Percentiles rank a stretch among this genome's conserved stretches.
These are phyloP conservation scores for Podocnemis expansa DNA, from an alignment of 2,113 vertebrate genomes.

Conservation along the genomic window DNA sequence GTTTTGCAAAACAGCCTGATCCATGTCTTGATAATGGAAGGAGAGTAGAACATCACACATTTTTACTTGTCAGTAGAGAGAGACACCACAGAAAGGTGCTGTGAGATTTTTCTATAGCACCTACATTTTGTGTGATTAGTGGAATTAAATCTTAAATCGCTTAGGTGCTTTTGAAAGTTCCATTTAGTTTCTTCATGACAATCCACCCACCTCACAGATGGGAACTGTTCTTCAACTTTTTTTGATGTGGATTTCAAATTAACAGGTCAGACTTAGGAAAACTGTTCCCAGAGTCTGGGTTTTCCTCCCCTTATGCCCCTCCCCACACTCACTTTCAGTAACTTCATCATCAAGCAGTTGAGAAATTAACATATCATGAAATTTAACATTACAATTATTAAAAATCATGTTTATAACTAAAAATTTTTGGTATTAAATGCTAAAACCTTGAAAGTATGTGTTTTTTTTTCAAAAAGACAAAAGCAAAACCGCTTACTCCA, in stretches of 20 bases:
- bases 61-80: neutral
- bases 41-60: neutral
- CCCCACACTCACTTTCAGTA: neutral
- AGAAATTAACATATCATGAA: neutral
- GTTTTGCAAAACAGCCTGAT: neutral
- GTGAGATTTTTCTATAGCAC: slow-evolving; percentile 35
- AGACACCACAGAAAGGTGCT: neutral
- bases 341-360: neutral
- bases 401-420: neutral
- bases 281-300: neutral
- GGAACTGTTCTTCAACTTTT: slow-evolving; percentile 3
- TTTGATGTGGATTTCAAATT: slow-evolving; percentile 17
- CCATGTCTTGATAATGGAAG: neutral
- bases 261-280: neutral
- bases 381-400: neutral
- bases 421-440: slow-evolving; percentile 22
- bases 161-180: neutral
- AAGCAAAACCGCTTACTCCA: slow-evolving; percentile 56
- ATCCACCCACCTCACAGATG: neutral
- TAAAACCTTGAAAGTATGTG: slow-evolving; percentile 25
- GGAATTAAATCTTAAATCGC: slow-evolving; percentile 22
- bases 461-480: slow-evolving; percentile 33
- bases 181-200: neutral
- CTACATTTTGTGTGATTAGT: neutral
- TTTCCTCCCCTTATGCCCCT: neutral